A percentile compares a stretch with the other conserved stretches of the same genome.
Evolutionary conservation across 2,113 vertebrate genomes (phyloP).

Genomic region (Percina caprodes): DNA sequence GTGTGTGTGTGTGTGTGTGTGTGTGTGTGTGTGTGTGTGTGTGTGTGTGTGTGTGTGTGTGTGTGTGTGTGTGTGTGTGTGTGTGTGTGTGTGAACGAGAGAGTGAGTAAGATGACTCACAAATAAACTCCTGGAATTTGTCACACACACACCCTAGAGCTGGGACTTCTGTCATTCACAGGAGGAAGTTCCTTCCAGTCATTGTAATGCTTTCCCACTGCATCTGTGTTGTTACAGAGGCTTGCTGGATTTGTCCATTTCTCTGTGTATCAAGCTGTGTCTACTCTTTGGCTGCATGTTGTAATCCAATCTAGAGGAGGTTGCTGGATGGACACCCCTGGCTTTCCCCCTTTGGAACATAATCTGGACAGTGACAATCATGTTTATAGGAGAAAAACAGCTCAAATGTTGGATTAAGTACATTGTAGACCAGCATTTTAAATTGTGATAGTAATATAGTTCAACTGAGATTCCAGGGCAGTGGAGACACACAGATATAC

Average conservation of each 20-base stretch:
- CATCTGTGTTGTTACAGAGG: conserved; percentile 2
- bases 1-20: too few relatives aligned
- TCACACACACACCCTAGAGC: conserved; percentile 14
- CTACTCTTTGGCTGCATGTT: conserved; percentile 21
- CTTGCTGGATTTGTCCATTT: conserved; percentile 31
- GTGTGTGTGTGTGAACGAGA: neutral
- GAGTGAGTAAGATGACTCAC: conserved; percentile 36
- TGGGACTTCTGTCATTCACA: conserved; percentile 17
- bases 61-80: neutral
- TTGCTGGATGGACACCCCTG: conserved; percentile 42
- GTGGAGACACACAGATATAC: neutral
- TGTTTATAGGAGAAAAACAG: conserved; percentile 19
- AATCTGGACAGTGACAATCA: conserved; percentile 36
- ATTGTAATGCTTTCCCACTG: conserved; percentile 10
- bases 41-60: too few relatives aligned
- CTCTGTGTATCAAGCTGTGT: conserved; percentile 27
- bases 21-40: too few relatives aligned
- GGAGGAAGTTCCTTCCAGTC: conserved; percentile 36
- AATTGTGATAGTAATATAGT: neutral
- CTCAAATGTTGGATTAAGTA: neutral
- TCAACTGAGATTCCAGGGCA: neutral
- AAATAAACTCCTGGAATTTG: conserved; percentile 48
- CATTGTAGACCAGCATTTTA: neutral
- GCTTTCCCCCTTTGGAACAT: conserved; percentile 18
- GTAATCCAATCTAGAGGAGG: conserved; percentile 44